phyloP scores from a whole-genome alignment of 2,888 invertebrate species.

The Hermaeophaga mercurialis region DNA sequence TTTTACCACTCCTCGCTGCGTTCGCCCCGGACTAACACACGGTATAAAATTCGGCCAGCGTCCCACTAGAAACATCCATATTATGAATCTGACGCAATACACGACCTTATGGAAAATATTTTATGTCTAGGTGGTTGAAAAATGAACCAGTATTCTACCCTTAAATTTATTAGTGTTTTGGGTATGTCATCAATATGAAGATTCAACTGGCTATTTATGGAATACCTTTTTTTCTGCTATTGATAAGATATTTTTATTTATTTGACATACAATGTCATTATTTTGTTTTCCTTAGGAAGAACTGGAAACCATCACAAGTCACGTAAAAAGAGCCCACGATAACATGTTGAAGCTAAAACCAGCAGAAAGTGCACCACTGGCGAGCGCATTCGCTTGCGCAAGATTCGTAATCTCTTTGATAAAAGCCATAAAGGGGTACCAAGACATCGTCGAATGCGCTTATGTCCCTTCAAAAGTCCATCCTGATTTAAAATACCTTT shows the following conservation, averaged over 20 bases:
- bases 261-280: not conserved
- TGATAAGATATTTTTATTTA: not conserved
- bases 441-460: constrained; percentile 52
- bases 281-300: constrained; percentile 46
- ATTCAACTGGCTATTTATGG: too few species aligned
- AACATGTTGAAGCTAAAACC: constrained; percentile 68
- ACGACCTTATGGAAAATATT: too few species aligned
- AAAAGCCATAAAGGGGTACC: constrained; percentile 56
- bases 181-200: too few species aligned
- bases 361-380: constrained; percentile 64
- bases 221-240: too few species aligned
- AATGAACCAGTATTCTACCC: too few species aligned
- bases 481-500: constrained; percentile 50
- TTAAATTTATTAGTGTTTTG: too few species aligned
- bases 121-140: too few species aligned
- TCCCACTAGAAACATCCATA: too few species aligned
- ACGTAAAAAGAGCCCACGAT: constrained; percentile 65
- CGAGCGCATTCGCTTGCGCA: constrained; percentile 68
- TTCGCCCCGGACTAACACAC: too few species aligned
- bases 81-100: too few species aligned
- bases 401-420: constrained; percentile 65
- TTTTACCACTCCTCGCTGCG: too few species aligned
- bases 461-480: constrained; percentile 50
- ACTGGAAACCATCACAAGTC: constrained; percentile 50
- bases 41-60: too few species aligned